These are phyloP conservation scores for Loriculus beryllinus DNA, from an alignment of 2,797 vertebrate genomes.

Conservation along the genomic window DNA sequence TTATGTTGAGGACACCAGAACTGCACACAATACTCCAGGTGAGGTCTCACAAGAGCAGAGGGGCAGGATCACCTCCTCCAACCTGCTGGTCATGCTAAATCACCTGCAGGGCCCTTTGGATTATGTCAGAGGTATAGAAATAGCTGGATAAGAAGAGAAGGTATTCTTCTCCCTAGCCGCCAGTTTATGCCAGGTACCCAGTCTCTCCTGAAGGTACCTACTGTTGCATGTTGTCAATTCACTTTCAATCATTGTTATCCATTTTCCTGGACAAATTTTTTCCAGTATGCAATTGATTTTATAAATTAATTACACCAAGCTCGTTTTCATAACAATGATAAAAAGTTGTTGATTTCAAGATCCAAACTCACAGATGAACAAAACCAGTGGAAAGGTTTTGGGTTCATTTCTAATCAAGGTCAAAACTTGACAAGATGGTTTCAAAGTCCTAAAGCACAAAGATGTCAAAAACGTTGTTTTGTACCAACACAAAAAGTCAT, in stretches of 20 bases:
- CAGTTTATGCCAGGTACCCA: background rate
- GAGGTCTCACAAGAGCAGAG: background rate
- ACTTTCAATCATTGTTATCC: background rate
- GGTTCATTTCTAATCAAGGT: background rate
- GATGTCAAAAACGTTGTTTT: background rate
- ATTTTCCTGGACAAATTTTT: background rate
- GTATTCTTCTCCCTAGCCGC: background rate
- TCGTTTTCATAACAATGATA: background rate
- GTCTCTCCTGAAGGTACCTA: background rate
- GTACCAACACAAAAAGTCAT: background rate
- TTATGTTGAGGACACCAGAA: no score
- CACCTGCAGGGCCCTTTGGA: background rate
- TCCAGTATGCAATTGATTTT: background rate
- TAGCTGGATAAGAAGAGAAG: background rate
- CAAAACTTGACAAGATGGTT: background rate
- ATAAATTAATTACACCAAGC: background rate
- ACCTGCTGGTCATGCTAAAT: background rate
- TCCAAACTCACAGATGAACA: background rate
- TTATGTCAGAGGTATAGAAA: background rate
- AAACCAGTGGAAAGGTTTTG: background rate
- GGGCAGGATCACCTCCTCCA: background rate
- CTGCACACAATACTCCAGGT: no score
- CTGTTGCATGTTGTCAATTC: fast-evolving
- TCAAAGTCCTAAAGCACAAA: background rate
- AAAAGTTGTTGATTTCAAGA: background rate